A percentile compares a stretch with the other conserved stretches of the same genome.
Conservation (phyloP, 2,797 vertebrate species). For the Helarctos malayanus region DNA sequence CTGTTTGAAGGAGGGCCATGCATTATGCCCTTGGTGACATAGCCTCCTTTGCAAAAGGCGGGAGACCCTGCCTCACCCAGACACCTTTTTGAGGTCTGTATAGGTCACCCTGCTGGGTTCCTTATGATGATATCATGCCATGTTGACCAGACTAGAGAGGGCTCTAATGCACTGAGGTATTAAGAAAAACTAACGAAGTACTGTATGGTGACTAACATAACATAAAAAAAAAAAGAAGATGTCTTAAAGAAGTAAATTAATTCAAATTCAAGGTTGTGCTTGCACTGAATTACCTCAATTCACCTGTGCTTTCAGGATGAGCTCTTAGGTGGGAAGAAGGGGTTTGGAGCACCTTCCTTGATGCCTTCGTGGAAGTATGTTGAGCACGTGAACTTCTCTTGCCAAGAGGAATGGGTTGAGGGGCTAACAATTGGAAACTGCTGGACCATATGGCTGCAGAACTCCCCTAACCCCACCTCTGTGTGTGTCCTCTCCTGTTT, state of each 20-base stretch:
- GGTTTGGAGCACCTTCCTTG: background rate
- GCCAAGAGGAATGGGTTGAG: background rate
- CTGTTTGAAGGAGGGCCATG: background rate
- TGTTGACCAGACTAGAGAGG: background rate
- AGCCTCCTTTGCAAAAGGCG: background rate
- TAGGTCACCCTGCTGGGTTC: too few species aligned
- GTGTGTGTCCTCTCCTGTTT: background rate
- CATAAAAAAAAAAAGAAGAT: too few species aligned
- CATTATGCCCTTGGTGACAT: background rate
- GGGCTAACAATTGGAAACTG: background rate
- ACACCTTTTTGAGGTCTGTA: background rate
- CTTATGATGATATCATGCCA: accelerated
- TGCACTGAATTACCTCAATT: background rate
- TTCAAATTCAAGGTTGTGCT: background rate
- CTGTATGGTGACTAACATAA: too few species aligned
- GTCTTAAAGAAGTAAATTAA: background rate
- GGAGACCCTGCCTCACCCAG: background rate
- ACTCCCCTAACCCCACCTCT: background rate
- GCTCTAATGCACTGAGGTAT: background rate
- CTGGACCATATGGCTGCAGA: accelerated
- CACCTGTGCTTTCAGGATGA: too few species aligned
- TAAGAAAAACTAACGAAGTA: background rate
- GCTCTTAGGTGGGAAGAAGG: background rate
- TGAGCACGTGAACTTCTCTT: background rate
- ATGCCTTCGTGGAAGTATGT: background rate